Evolutionary conservation across 2,888 invertebrate genomes (phyloP), one percentile per base, ranked within the genome.

Genomic region (Melitaea athalia): DNA sequence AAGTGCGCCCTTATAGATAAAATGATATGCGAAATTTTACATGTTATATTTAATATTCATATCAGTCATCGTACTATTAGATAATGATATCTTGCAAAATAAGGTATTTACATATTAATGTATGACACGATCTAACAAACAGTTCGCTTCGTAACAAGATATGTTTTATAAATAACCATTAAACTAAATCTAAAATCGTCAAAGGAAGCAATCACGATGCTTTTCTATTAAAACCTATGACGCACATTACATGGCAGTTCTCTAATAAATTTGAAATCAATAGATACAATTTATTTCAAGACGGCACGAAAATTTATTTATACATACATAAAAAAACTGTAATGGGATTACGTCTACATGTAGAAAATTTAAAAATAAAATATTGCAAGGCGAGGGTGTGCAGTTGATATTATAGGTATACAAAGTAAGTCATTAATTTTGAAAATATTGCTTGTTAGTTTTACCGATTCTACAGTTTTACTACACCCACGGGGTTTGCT

Each of bases 221-320:
- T 45, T 67, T 24, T 42, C 61, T 61, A 55, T 61, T 52, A 52
- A 24, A 67, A 68, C 38, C 53, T 59, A 70, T 77, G 77, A 77
- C 75, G 75, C 74, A 75, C 71, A 72, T 64, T 67, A 67, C 57
- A 55, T 59, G 45, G 49, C 61, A 69, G 71, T 72, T 66, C 68
- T 64, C 59, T 72, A 76, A 74, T 74, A 76, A 77, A 76, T 73
- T 66, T 64, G 59, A 73, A 76, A 74, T 73, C 76, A 76, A 76
- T 76, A 70, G 79, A 80, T 72, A 57, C 61, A 72, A 77, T 82
- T 82, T 89, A 89, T 88, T 86, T 84, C 72, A 78, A 80, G 85
- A 78, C 77, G 85, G 77, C 84, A 84, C 88, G 85, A 89, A 89
- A 73, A 49, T 2, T n/a, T 45, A 45, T 45, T 12, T 14, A 72